Base-by-base conservation (phyloP, 1,140 invertebrate genomes). In the Listronotus bonariensis region DNA sequence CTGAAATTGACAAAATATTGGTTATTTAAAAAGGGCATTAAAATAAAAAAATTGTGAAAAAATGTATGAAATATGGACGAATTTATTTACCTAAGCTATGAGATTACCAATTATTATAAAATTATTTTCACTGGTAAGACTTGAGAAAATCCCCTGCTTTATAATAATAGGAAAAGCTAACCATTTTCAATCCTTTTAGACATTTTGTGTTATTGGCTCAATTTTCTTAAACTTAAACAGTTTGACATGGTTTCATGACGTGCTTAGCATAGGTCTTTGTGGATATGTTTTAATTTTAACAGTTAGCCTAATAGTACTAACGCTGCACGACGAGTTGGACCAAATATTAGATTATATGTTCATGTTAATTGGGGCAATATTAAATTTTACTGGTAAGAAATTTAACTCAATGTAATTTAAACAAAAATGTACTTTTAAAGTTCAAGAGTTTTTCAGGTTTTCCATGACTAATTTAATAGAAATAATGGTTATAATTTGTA, bases 331-430 rank as follows among this genome's bases (percentile, higher is more conserved):
- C 11, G 14, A 26, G 6, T 46, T 63, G 17, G 40, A 53, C 36
- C 34, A 63, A n/a, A 53, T 15, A 1, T 46, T 63, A n/a, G 51
- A 63, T 15, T 63, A 63, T n/a, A 14, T 55, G 6, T 63, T 63
- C 18, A 54, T 54, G 49, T n/a, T 63, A 40, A 45, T 63, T 32
- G 60, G 60, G 18, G 40, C 51, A 41, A 31, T 54, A 11, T 36
- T 63, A 46, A 63, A 63, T 46, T 54, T 63, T 42, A 53, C 38
- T 20, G 60, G 60, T 63, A 53, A 54, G 14, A n/a, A 46, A 26
- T 26, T 26, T 3, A 26, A 26, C 20, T 26, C 1, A 26, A 26
- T 26, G 5, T 26, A 26, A 26, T n/a, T n/a, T n/a, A n/a, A n/a
- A n/a, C n/a, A n/a, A n/a, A n/a, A n/a, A n/a, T n/a, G n/a, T n/a